These are phyloP conservation scores for Eretmochelys imbricata DNA, from an alignment of 2,113 vertebrate genomes.

Conservation along the genomic window DNA sequence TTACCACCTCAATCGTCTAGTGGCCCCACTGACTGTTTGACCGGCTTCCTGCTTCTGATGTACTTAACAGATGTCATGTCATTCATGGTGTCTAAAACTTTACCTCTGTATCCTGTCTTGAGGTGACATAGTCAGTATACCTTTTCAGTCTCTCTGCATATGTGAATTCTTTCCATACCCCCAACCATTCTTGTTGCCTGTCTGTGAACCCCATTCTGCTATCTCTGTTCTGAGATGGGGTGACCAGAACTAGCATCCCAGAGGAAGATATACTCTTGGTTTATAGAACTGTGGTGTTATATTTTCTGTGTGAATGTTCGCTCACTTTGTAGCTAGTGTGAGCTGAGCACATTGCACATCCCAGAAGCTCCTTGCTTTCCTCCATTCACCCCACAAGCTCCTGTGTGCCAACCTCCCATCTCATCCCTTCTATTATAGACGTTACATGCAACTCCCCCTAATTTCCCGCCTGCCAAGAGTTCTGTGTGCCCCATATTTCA, in stretches of 20 bases:
- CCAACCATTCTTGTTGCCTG: neutral
- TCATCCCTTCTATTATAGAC: too few relatives aligned
- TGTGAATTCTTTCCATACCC: neutral
- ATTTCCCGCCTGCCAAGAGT: too few relatives aligned
- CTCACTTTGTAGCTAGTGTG: neutral
- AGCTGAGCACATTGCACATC: too few relatives aligned
- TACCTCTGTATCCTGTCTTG: too few relatives aligned
- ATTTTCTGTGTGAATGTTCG: neutral
- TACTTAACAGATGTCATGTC: neutral
- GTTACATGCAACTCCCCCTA: too few relatives aligned
- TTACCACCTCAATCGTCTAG: neutral
- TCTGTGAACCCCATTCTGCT: neutral
- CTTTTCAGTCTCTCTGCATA: neutral
- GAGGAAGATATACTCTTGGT: neutral
- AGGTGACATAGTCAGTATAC: neutral
- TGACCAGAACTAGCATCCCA: neutral
- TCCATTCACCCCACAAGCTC: too few relatives aligned
- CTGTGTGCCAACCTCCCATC: too few relatives aligned
- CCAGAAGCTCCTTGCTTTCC: too few relatives aligned
- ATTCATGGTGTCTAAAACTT: neutral
- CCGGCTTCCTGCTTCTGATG: neutral
- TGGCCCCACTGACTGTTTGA: too few relatives aligned
- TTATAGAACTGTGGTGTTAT: neutral
- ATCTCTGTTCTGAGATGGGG: neutral
- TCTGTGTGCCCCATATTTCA: too few relatives aligned